These are phyloP conservation scores for Channa maculata DNA, from an alignment of 2,113 vertebrate species.

Conservation along the genomic window DNA sequence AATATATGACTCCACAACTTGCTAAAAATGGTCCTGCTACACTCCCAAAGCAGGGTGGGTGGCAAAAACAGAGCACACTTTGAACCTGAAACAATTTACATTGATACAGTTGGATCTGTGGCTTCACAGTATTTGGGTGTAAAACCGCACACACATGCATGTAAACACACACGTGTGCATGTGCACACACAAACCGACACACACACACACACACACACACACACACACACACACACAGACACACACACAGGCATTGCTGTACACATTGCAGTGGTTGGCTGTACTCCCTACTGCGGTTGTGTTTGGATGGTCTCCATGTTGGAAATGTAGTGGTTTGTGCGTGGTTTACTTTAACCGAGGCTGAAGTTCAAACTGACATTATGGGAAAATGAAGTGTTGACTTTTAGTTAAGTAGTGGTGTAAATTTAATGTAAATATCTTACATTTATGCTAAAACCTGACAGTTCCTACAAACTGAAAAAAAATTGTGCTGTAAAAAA, in stretches of 20 bases:
- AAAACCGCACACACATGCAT: conserved; percentile 34
- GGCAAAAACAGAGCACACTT: conserved; percentile 60
- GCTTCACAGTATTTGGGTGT: conserved; percentile 46
- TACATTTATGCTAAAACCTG: conserved; percentile 19
- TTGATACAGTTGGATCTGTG: conserved; percentile 72
- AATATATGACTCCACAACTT: conserved; percentile 37
- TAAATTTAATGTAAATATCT: conserved; percentile 22
- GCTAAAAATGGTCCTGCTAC: conserved; percentile 62
- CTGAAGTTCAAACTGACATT: conserved; percentile 44
- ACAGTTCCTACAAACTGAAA: conserved; percentile 29
- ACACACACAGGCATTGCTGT: conserved; percentile 20
- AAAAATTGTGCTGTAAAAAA: neutral
- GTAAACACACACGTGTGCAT: conserved; percentile 15
- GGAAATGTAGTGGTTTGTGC: conserved; percentile 52
- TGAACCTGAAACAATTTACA: conserved; percentile 75
- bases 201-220: conserved; percentile 19
- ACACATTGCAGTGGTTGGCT: conserved; percentile 38
- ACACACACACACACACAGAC: neutral
- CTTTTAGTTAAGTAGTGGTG: conserved; percentile 12
- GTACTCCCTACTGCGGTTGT: conserved; percentile 54
- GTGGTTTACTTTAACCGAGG: conserved; percentile 52
- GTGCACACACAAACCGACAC: neutral
- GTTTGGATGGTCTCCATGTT: conserved; percentile 71
- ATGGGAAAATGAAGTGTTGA: conserved; percentile 36
- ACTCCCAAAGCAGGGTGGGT: conserved; percentile 62